Base-by-base conservation (phyloP, 1,140 invertebrate species). In the Eurosta solidaginis region DNA sequence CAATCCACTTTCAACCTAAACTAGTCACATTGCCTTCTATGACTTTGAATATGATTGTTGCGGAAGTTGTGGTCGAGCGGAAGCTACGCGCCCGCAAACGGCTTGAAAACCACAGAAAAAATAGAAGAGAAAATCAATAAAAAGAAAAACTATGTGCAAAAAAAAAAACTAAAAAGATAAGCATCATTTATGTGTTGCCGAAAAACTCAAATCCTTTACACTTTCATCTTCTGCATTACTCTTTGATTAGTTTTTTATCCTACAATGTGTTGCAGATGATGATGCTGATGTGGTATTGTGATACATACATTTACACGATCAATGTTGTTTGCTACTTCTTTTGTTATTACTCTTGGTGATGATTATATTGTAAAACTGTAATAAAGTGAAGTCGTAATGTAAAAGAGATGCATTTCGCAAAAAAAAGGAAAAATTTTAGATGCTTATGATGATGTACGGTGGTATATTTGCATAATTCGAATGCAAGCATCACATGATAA, bases 231-330 rank as follows among this genome's bases (percentile, higher is more conserved):
- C 59, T 40, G 33, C 29, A 20, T 9, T 68, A 9, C 7, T 33
- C 22, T n/a, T n/a, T n/a, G 25, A n/a, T 9, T 22, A 12, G 45
- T 7, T 49, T 12, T 10, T 49, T 49, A n/a, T 12, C 22, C 50
- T n/a, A 84, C 84, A 85, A 85, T 85, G 81, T 85, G 82, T n/a
- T 82, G n/a, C n/a, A 84, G 83, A 80, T 84, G 84, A 85, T 85
- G 84, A 83, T 81, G 52, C 59, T 79, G 68, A 54, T 78, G 78
- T 29, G 49, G 12, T 59, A 78, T 77, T 44, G 76, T 33, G 6
- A 27, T 2, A 22, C 27, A 50, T 29, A 22, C 22, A 54, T 20
- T 33, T 14, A 1, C n/a, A 33, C n/a, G 12, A 12, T 33, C n/a
- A 33, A 33, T 17, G 7, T 1, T 33, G 17, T 54, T 12, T 59